A percentile compares a stretch with the other conserved stretches of the same genome.
Conservation (phyloP, 2,113 vertebrate genomes). For the Oenanthe oenanthe region DNA sequence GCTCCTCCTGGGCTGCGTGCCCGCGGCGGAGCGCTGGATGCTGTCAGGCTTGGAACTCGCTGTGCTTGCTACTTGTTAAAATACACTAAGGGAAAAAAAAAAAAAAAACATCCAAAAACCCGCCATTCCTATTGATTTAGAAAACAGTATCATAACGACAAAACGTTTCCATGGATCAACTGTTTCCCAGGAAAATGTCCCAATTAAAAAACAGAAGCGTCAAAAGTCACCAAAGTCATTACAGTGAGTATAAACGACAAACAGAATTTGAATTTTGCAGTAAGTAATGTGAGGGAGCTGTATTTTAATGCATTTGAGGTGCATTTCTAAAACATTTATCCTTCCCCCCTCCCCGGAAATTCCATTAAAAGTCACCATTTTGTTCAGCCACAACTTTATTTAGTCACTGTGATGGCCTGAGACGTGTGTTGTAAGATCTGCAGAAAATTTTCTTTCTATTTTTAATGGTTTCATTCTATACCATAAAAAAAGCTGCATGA, state of each 20-base stretch:
- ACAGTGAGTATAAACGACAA: not conserved
- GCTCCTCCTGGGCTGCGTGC: not conserved
- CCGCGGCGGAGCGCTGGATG: not conserved
- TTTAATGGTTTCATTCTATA: not conserved
- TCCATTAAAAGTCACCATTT: not conserved
- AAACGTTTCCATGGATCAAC: not conserved
- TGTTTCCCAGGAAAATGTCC: not conserved
- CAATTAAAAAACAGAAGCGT: not conserved
- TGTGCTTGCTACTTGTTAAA: not conserved
- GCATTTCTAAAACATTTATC: not conserved
- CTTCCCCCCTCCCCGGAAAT: not conserved
- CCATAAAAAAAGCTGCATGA: not conserved
- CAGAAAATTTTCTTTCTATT: not conserved
- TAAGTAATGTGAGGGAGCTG: not conserved
- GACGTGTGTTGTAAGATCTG: not conserved
- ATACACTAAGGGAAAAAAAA: not conserved
- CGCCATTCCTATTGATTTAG: not conserved
- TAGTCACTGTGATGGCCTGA: not conserved
- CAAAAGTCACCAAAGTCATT: not conserved
- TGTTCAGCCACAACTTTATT: not conserved
- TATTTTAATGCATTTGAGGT: not conserved
- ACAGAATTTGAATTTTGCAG: not conserved
- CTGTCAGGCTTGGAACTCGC: not conserved
- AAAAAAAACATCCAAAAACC: not conserved
- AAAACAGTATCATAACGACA: not conserved